Percentiles rank a stretch among this genome's conserved stretches.
phyloP scores from a whole-genome alignment of 2,113 vertebrate species.

The Sphyrna mokarran region DNA sequence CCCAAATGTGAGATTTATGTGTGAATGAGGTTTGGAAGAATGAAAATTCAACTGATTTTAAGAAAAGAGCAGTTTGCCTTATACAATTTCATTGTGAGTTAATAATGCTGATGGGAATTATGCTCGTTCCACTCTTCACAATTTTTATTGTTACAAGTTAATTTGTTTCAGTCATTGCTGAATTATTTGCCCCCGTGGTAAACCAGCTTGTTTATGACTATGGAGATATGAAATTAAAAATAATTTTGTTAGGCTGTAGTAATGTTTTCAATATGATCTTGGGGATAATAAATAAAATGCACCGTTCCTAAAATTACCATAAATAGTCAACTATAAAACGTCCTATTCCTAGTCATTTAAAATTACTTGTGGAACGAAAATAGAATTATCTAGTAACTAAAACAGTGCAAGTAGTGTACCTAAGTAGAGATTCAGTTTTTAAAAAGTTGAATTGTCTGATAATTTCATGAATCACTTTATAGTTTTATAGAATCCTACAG shows the following conservation, averaged over 20 bases:
- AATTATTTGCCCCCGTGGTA: background rate
- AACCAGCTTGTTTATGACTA: background rate
- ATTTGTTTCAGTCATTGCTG: conserved; percentile 12
- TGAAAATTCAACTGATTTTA: background rate
- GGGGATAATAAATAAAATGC: background rate
- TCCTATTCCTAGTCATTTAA: background rate
- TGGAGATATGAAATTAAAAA: background rate
- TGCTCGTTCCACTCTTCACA: background rate
- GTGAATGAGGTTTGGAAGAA: background rate
- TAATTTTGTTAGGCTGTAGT: background rate
- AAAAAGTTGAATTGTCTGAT: background rate
- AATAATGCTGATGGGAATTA: background rate
- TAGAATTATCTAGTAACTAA: background rate
- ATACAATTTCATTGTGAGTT: background rate
- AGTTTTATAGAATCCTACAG: no score
- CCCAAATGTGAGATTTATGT: no score
- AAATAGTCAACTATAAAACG: background rate
- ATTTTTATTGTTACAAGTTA: background rate
- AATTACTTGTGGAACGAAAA: background rate
- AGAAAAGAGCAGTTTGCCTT: background rate
- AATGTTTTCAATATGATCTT: background rate
- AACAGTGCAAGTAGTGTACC: background rate
- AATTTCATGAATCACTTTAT: background rate
- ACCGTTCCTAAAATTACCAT: background rate
- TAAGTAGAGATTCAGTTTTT: background rate